phyloP scores from a whole-genome alignment of 2,888 invertebrate genomes.

The Prosapia bicincta region DNA sequence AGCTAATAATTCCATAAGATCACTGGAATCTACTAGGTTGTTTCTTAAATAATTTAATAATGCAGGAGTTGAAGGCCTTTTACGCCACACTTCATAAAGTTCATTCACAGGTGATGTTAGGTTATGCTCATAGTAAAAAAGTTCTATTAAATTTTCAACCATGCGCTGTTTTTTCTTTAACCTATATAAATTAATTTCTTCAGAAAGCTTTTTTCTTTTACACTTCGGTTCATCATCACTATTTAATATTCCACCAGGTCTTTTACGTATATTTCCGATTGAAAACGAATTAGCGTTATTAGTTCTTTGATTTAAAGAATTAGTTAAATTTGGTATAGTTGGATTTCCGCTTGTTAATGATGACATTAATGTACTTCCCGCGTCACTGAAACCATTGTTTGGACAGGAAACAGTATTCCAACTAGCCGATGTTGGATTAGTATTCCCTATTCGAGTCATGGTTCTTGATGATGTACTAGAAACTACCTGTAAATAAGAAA shows the following conservation, averaged over 20 bases:
- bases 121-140: neutral
- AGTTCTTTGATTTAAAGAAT: constrained; percentile 7
- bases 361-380: neutral
- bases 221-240: neutral
- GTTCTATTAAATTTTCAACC: neutral
- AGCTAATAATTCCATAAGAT: constrained; percentile 47
- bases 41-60: constrained; percentile 72
- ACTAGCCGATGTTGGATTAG: neutral
- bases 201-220: neutral
- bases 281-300: neutral
- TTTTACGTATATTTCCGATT: neutral
- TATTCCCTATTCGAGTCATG: neutral
- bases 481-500: neutral
- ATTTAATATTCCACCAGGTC: neutral
- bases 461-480: neutral
- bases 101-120: neutral
- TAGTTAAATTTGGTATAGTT: neutral
- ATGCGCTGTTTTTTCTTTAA: neutral
- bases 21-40: constrained; percentile 61
- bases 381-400: neutral
- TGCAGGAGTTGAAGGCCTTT: constrained; percentile 71
- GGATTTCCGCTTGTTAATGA: neutral
- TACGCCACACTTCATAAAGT: constrained; percentile 71
- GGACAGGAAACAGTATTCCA: neutral
- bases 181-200: neutral